Conservation (phyloP, 2,797 vertebrate species). For the Gymnothorax javanicus region DNA sequence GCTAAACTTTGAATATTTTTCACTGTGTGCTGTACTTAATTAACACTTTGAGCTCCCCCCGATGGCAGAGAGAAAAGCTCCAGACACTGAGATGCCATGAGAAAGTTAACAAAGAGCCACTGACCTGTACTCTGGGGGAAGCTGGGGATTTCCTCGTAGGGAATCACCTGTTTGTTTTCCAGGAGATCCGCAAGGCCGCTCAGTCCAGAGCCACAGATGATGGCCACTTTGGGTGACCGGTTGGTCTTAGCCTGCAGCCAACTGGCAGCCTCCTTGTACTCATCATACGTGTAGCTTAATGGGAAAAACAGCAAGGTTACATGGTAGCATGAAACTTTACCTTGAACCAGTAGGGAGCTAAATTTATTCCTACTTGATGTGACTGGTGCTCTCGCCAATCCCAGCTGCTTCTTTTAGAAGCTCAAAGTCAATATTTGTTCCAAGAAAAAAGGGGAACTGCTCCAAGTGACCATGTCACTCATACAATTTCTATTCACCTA, state of each 20-base stretch:
- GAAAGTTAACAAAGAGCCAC: not conserved
- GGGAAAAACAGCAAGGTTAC: not conserved
- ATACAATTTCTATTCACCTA: not conserved
- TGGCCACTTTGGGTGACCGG: conserved; percentile 68
- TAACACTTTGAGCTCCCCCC: not conserved
- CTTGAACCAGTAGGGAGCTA: not conserved
- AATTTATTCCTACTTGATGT: not conserved
- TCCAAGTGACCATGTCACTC: not conserved
- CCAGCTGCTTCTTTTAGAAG: not conserved
- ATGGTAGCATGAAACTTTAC: not conserved
- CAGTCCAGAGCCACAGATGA: conserved; percentile 79
- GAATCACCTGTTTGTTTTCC: conserved; percentile 53
- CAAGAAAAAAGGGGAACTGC: not conserved
- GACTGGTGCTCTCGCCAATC: not conserved
- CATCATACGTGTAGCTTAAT: conserved; percentile 64
- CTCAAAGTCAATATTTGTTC: not conserved
- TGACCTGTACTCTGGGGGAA: conserved; percentile 76
- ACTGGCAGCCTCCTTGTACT: conserved; percentile 70
- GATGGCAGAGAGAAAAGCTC: not conserved
- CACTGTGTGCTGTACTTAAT: not conserved
- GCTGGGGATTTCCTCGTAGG: conserved; percentile 66
- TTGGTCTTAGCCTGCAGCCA: conserved; percentile 63
- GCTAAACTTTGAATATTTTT: not conserved
- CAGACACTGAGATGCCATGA: not conserved
- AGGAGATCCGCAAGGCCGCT: conserved; percentile 69